phyloP scores from a whole-genome alignment of 2,797 vertebrate species.

The Falco naumanni region DNA sequence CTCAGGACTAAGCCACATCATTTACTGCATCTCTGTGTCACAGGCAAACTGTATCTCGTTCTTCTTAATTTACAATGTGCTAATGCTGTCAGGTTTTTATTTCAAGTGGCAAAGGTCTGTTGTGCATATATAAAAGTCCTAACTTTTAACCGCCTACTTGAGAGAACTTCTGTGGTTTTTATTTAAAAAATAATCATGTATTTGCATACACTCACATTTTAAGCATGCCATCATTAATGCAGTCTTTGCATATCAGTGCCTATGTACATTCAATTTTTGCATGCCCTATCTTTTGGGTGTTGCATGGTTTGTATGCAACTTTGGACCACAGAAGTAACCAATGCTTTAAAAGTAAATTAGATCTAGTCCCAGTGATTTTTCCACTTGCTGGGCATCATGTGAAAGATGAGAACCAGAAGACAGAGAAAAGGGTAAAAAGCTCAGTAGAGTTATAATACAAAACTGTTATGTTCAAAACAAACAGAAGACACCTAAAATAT shows the following conservation, averaged over 20 bases:
- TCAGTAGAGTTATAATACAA: background rate
- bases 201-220: background rate
- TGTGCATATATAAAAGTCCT: background rate
- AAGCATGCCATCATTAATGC: background rate
- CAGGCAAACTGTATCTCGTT: background rate
- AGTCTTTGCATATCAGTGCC: background rate
- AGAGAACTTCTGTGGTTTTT: background rate
- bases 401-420: background rate
- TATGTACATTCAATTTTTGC: background rate
- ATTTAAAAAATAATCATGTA: background rate
- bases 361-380: background rate
- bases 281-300: background rate
- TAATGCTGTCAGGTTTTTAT: background rate
- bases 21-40: background rate
- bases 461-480: background rate
- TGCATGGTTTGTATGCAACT: background rate
- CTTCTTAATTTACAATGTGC: background rate
- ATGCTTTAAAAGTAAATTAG: background rate
- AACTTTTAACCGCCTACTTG: background rate
- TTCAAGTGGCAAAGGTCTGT: background rate
- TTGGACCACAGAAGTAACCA: background rate
- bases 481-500: background rate
- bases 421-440: background rate
- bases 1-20: background rate
- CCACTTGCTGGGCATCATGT: background rate